Evolutionary conservation across 2,113 vertebrate species (phyloP).

Genomic region (Mormoops blainvillei): DNA sequence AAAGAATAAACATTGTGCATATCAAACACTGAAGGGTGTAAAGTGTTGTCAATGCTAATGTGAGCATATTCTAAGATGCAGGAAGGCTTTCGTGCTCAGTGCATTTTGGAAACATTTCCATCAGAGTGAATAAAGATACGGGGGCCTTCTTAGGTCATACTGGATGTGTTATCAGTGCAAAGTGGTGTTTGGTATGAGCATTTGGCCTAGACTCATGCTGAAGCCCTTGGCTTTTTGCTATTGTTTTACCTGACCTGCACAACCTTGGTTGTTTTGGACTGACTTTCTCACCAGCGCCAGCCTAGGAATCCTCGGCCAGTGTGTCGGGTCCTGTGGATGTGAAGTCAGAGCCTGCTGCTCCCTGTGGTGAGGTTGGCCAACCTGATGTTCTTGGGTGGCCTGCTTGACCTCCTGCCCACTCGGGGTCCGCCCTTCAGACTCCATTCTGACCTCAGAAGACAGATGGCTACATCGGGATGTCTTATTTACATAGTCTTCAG

Average conservation of each 20-base stretch:
- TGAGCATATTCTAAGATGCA: neutral
- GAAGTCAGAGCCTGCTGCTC: neutral
- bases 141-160: neutral
- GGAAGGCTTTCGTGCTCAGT: constrained; percentile 29
- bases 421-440: constrained; percentile 41
- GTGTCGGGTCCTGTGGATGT: neutral
- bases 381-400: constrained; percentile 54
- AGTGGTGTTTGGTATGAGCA: neutral
- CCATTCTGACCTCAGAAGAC: constrained; percentile 16
- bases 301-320: neutral
- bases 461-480: neutral
- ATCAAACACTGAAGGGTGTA: constrained; percentile 27
- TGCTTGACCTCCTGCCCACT: constrained; percentile 18
- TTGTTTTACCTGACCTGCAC: constrained; percentile 46
- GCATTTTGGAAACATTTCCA: constrained; percentile 39
- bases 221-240: neutral
- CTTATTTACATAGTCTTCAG: constrained; percentile 23
- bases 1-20: constrained; percentile 62
- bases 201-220: neutral
- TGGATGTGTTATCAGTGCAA: neutral
- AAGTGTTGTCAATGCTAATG: constrained; percentile 34
- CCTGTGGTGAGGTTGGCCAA: neutral
- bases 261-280: constrained; percentile 40
- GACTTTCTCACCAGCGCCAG: neutral
- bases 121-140: neutral